Percentiles rank a stretch among this genome's conserved stretches.
These are phyloP conservation scores for Uloborus diversus DNA, from an alignment of 1,140 invertebrate genomes.

Conservation along the genomic window DNA sequence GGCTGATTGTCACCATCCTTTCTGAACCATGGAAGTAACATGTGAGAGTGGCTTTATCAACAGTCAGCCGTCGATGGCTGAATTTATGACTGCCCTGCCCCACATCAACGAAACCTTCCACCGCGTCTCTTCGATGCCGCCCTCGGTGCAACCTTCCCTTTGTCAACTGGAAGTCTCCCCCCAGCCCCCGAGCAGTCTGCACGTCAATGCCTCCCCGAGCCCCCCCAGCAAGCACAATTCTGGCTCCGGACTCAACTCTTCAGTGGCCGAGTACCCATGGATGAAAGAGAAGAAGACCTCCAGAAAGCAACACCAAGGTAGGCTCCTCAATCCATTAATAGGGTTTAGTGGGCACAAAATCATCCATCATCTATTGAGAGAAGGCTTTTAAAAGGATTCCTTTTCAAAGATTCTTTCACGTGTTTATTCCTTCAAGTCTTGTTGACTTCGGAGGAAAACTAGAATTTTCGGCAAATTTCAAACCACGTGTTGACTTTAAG, in stretches of 20 bases:
- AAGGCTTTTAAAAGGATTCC: too few species aligned
- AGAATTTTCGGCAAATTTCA: too few species aligned
- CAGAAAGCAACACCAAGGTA: slow-evolving; percentile 89
- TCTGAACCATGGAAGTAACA: slow-evolving; percentile 57
- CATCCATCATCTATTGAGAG: too few species aligned
- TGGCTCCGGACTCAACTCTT: slow-evolving; percentile 27
- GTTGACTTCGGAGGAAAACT: too few species aligned
- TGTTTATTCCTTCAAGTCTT: too few species aligned
- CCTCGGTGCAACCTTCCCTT: slow-evolving; percentile 46
- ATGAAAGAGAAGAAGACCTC: slow-evolving; percentile 98
- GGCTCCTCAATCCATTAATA: slow-evolving; percentile 61
- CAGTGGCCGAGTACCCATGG: slow-evolving; percentile 83
- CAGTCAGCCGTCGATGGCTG: slow-evolving; percentile 91
- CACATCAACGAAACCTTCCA: slow-evolving; percentile 62
- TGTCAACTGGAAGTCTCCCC: slow-evolving; percentile 56
- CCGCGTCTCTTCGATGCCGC: slow-evolving; percentile 59
- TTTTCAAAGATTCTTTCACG: too few species aligned
- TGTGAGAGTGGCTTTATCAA: slow-evolving; percentile 90
- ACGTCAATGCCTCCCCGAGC: slow-evolving; percentile 42
- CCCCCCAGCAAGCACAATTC: slow-evolving; percentile 49
- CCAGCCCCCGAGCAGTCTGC: slow-evolving; percentile 28
- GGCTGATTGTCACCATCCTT: not conserved
- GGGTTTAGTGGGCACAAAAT: too few species aligned
- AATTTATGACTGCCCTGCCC: slow-evolving; percentile 80
- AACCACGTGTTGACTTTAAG: too few species aligned